Base-by-base conservation (phyloP, 2,888 invertebrate species). In the Parnassius smintheus region DNA sequence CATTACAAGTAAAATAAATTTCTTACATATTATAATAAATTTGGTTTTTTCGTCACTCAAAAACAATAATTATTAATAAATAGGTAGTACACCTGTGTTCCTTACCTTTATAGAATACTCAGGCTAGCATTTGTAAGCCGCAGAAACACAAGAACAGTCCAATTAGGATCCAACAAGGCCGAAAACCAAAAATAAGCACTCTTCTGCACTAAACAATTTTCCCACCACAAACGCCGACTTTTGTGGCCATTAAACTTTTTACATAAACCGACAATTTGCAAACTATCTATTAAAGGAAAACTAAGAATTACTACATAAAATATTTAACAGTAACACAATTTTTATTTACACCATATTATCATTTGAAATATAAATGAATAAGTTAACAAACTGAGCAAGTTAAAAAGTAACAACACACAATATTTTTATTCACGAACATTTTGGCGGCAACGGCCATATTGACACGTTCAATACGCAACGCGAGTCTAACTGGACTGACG, bases 401-500 rank as follows among this genome's bases (percentile, higher is more conserved):
- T 68, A 73, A 69, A 76, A 74, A 71, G 70, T 59, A 72, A 35
- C 10, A 46, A 72, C 74, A 73, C 75, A 76, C 60, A 66, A 59
- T 82, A 68, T 74, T 77, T 77, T 75, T 71, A 66, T 65, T 77
- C 73, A 77, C 84, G 85, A 83, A 81, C 80, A 77, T 76, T 70
- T 75, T 65, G 70, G 66, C 68, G 68, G 69, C 61, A 69, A 57
- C 70, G 56, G 69, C 70, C 69, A 72, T 71, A 63, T 65, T 68
- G 61, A 74, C 68, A 80, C 88, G 79, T 75, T 58, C 72, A 46
- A n/a, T 65, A 9, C 74, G 51, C 71, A 25, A 63, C 72, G 69
- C 75, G 75, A 69, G 70, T 78, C 68, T 81, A 85, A 83, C 86
- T 82, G 83, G 85, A 89, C 88, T 88, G 83, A 76, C 69, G 71